Conservation (phyloP, 2,888 invertebrate genomes). For the Lithophane socia region DNA sequence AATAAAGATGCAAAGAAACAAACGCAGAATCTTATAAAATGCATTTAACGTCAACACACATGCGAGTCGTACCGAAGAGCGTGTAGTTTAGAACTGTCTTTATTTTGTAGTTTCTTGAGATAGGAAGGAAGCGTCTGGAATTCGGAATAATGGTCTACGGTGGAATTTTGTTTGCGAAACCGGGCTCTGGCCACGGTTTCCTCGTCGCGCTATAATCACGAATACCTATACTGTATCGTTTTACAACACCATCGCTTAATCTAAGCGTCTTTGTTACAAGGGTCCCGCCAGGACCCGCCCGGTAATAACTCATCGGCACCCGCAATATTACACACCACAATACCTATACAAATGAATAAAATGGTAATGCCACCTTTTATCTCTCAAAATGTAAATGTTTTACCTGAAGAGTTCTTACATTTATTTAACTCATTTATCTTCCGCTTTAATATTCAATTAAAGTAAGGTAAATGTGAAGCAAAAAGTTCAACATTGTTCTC, state of each 20-base stretch:
- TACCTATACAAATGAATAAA: conserved; percentile 67
- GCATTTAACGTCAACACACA: conserved; percentile 87
- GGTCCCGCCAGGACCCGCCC: conserved; percentile 70
- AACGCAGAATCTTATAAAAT: conserved; percentile 87
- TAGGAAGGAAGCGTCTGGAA: conserved; percentile 72
- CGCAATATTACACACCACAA: conserved; percentile 74
- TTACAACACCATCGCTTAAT: conserved; percentile 75
- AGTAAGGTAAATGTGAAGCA: conserved; percentile 58
- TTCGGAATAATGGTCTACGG: conserved; percentile 75
- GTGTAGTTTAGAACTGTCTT: conserved; percentile 78
- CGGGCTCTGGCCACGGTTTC: conserved; percentile 59
- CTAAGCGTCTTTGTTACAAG: conserved; percentile 76
- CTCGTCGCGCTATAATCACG: conserved; percentile 49
- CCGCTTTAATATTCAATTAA: conserved; percentile 61
- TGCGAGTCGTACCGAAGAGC: conserved; percentile 77
- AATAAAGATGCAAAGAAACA: conserved; percentile 82
- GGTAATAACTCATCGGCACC: conserved; percentile 76
- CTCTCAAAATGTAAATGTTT: conserved; percentile 57
- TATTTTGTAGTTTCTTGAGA: conserved; percentile 76
- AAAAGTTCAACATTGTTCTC: conserved; percentile 69
- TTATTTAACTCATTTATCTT: conserved; percentile 57
- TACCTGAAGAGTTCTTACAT: conserved; percentile 49
- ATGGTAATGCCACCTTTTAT: conserved; percentile 58
- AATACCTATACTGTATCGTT: conserved; percentile 68
- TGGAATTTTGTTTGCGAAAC: conserved; percentile 73